Evolutionary conservation across 2,797 vertebrate genomes (phyloP).

Genomic region (Siniperca scherzeri): DNA sequence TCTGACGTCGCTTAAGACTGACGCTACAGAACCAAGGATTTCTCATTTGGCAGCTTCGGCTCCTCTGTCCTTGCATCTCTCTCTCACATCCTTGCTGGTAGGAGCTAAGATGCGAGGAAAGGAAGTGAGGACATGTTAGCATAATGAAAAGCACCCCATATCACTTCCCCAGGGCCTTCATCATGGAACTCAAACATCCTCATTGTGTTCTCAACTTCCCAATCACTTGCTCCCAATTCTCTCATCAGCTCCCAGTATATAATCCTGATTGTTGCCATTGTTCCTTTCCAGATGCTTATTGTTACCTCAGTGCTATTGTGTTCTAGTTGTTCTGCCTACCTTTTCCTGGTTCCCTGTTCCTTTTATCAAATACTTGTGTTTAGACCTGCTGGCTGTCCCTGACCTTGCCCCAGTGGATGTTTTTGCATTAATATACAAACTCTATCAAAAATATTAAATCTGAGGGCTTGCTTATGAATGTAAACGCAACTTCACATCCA

Average conservation of each 20-base stretch:
- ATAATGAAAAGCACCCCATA: neutral
- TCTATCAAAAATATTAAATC: neutral
- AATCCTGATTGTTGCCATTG: constrained; percentile 1
- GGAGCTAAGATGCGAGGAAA: too few relatives aligned
- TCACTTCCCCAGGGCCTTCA: neutral
- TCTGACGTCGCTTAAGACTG: too few relatives aligned
- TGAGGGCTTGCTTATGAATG: neutral
- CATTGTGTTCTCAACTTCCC: neutral
- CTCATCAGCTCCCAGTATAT: neutral
- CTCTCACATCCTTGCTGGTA: too few relatives aligned
- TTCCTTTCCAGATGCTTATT: neutral
- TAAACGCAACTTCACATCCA: neutral
- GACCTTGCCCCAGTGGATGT: neutral
- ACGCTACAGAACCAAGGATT: too few relatives aligned
- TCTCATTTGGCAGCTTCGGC: too few relatives aligned
- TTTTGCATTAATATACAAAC: neutral
- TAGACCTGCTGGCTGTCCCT: neutral
- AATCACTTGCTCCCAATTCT: neutral
- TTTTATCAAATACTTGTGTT: constrained; percentile 12
- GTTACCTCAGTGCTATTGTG: neutral
- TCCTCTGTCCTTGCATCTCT: too few relatives aligned
- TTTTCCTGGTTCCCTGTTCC: neutral
- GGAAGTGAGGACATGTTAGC: too few relatives aligned
- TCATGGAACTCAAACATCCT: neutral
- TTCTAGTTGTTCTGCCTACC: neutral